A percentile compares a stretch with the other conserved stretches of the same genome.
Conservation (phyloP, 2,113 vertebrate species). For the Peucedramus taeniatus region DNA sequence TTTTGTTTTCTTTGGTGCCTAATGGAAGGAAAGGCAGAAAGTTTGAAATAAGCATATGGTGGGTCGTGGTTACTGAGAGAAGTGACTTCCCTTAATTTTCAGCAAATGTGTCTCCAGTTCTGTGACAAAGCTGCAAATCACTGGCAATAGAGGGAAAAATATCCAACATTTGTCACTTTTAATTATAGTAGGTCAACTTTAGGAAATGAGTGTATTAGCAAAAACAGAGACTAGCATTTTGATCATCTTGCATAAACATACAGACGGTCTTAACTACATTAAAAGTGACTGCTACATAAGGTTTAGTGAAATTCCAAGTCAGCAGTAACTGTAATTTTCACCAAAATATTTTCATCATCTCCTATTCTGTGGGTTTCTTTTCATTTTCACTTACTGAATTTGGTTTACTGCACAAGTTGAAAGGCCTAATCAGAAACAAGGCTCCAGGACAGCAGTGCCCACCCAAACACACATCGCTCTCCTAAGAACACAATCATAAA, state of each 20-base stretch:
- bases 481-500: not conserved
- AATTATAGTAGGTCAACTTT: not conserved
- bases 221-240: not conserved
- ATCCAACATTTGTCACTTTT: not conserved
- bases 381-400: not conserved
- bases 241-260: not conserved
- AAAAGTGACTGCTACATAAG: not conserved
- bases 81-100: not conserved
- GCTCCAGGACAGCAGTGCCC: not conserved
- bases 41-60: not conserved
- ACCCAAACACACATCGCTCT: not conserved
- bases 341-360: not conserved
- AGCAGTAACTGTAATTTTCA: not conserved
- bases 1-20: not conserved
- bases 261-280: accelerated
- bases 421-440: not conserved
- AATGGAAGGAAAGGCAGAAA: not conserved
- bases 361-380: not conserved
- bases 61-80: not conserved
- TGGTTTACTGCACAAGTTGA: not conserved
- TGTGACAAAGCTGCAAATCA: not conserved
- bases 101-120: not conserved
- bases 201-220: not conserved
- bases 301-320: not conserved
- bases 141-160: not conserved